These are phyloP conservation scores for Campopleginae sp. DNA, from an alignment of 2,888 invertebrate genomes.

Conservation along the genomic window DNA sequence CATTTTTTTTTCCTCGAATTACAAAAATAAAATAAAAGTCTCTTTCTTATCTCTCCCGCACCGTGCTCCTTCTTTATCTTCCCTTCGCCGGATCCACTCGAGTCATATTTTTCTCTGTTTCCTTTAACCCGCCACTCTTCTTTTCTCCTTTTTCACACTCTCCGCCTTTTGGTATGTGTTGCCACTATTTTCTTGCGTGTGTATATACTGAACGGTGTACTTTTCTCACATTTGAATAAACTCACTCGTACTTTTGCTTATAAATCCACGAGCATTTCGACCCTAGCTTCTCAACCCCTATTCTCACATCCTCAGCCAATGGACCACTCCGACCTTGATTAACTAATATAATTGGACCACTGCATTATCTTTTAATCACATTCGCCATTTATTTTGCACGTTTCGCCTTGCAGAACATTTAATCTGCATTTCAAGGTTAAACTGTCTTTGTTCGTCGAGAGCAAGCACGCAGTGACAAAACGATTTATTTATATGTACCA, in stretches of 20 bases:
- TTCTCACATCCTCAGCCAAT: neutral
- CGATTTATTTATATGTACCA: too few species aligned
- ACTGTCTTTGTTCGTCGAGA: too few species aligned
- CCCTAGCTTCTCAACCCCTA: neutral
- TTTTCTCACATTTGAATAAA: neutral
- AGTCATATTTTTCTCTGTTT: constrained; percentile 48
- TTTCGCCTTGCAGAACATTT: too few species aligned
- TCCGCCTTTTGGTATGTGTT: neutral
- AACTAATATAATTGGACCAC: neutral
- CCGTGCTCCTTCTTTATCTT: constrained; percentile 42
- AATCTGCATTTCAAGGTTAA: too few species aligned
- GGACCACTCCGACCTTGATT: neutral
- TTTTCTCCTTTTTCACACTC: neutral
- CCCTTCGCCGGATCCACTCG: constrained; percentile 37
- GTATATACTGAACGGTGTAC: neutral
- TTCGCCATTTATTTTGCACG: too few species aligned
- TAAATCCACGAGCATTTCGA: neutral
- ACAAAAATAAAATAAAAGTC: constrained; percentile 22
- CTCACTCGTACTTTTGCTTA: neutral
- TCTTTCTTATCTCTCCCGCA: constrained; percentile 39
- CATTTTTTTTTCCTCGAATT: constrained; percentile 61
- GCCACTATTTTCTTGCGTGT: neutral
- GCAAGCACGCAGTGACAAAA: too few species aligned
- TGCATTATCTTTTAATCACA: neutral
- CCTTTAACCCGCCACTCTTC: constrained; percentile 21